phyloP scores from a whole-genome alignment of 2,888 invertebrate species.

The Harpalus rufipes region DNA sequence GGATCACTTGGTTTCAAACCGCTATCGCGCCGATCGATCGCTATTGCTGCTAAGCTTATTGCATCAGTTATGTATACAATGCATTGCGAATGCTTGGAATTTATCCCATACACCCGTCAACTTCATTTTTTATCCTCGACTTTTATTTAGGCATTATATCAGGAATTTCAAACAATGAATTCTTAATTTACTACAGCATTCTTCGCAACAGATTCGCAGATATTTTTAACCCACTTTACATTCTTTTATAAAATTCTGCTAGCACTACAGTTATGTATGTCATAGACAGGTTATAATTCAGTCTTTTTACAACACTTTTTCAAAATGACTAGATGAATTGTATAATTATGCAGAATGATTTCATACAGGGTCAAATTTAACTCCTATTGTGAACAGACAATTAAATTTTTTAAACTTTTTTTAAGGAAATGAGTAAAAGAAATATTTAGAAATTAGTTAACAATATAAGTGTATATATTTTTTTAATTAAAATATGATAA shows the following conservation, averaged over 20 bases:
- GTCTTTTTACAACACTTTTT: no score
- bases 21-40: slow-evolving; percentile 21
- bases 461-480: no score
- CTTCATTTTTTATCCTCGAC: slow-evolving; percentile 13
- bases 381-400: no score
- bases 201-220: background rate
- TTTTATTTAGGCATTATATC: slow-evolving; percentile 34
- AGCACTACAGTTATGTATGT: no score
- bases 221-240: background rate
- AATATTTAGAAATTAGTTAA: no score
- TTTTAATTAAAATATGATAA: no score
- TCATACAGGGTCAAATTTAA: no score
- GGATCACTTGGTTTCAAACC: slow-evolving; percentile 41
- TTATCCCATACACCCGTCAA: slow-evolving; percentile 21
- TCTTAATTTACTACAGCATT: slow-evolving; percentile 42
- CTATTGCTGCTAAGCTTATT: background rate
- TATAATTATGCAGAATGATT: no score
- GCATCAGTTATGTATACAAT: slow-evolving; percentile 43
- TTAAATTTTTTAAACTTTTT: no score
- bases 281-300: no score
- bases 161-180: slow-evolving; percentile 39
- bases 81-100: slow-evolving; percentile 35
- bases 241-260: background rate
- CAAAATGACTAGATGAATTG: no score
- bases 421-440: no score